phyloP scores from a whole-genome alignment of 2,113 vertebrate species.

The Opisthocomus hoazin region DNA sequence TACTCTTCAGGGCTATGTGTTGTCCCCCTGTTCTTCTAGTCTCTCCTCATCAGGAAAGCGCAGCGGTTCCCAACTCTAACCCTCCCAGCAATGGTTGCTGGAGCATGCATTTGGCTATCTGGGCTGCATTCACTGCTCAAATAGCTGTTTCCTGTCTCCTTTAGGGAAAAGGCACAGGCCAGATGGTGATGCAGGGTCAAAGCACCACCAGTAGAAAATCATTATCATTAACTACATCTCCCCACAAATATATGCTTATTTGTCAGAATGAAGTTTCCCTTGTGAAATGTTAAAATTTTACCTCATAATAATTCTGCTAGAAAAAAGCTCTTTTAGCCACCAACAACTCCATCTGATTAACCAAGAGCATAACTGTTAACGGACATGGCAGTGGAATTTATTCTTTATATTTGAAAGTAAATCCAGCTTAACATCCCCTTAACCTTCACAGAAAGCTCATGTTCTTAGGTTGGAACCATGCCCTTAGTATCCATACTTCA shows the following conservation, averaged over 20 bases:
- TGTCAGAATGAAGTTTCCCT: background rate
- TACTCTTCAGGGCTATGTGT: background rate
- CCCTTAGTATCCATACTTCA: conserved; percentile 61
- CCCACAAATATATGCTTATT: background rate
- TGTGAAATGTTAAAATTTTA: background rate
- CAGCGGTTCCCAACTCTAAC: background rate
- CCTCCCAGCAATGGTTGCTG: background rate
- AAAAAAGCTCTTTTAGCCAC: background rate
- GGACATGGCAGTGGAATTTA: background rate
- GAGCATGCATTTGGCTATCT: background rate
- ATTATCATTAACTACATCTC: background rate
- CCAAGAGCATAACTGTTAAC: background rate
- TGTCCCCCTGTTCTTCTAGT: background rate
- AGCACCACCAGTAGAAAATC: background rate
- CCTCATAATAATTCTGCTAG: background rate
- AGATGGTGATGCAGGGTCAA: conserved; percentile 2
- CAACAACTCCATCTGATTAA: conserved; percentile 4
- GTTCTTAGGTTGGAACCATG: conserved; percentile 59
- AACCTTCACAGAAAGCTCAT: conserved; percentile 69
- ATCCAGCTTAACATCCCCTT: conserved; percentile 59
- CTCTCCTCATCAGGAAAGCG: background rate
- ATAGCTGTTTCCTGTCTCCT: background rate
- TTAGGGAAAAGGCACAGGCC: background rate
- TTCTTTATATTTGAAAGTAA: conserved; percentile 61
- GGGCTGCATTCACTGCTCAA: background rate